Evolutionary conservation across 2,113 vertebrate species (phyloP).

Genomic region (Dromas ardeola): DNA sequence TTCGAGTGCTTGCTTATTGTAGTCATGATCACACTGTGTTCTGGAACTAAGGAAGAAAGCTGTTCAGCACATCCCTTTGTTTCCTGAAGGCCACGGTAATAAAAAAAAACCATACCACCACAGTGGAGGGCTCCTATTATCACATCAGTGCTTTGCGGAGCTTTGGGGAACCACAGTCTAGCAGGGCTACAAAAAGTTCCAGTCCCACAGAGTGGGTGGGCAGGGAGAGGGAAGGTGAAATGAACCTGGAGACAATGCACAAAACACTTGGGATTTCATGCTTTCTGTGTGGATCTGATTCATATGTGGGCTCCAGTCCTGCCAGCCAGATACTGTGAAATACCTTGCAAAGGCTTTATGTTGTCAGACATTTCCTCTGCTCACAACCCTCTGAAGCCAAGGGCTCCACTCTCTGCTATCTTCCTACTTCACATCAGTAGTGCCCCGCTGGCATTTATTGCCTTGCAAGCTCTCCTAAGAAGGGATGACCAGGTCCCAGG

Average conservation of each 20-base stretch:
- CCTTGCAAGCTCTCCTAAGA: neutral
- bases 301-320: neutral
- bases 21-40: constrained; percentile 90
- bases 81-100: neutral
- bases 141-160: neutral
- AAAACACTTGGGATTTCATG: neutral
- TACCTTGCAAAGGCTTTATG: neutral
- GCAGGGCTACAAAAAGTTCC: neutral
- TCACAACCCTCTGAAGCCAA: neutral
- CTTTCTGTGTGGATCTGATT: neutral
- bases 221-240: neutral
- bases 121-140: neutral
- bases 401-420: neutral
- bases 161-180: neutral
- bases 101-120: neutral
- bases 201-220: neutral
- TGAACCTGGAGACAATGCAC: neutral
- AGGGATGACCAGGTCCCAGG: neutral
- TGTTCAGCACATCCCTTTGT: neutral
- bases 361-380: neutral
- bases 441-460: neutral
- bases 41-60: constrained; percentile 79
- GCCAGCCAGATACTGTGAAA: neutral
- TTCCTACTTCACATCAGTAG: neutral
- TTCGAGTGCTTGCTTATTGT: constrained; percentile 88